Base-by-base conservation (phyloP, 1,140 invertebrate species). In the Charaxes varanes region DNA sequence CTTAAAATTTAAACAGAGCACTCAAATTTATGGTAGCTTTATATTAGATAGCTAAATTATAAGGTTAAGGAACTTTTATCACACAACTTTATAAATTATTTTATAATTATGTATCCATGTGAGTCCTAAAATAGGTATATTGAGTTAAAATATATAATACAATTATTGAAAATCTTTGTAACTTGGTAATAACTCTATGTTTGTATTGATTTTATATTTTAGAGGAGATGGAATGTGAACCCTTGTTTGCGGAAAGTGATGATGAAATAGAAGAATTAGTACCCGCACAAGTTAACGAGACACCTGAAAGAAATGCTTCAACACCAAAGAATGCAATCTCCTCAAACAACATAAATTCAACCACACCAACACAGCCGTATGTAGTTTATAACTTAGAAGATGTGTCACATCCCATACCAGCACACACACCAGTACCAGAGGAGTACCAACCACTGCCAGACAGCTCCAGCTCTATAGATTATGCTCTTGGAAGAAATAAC, bases 171-270 rank as follows among this genome's bases (percentile, higher is more conserved):
- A n/a, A n/a, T n/a, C n/a, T n/a, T n/a, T n/a, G n/a, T n/a, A n/a
- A n/a, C n/a, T n/a, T n/a, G n/a, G n/a, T n/a, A n/a, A n/a, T n/a
- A n/a, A n/a, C n/a, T n/a, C n/a, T n/a, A n/a, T n/a, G n/a, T n/a
- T n/a, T n/a, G n/a, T n/a, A n/a, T 35, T 30, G 14, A 37, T 35
- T 27, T 38, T 53, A 3, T 53, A 27, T 67, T 72, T 44, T 67
- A 84, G 81, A 79, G 41, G 77, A 84, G 48, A 85, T 84, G 80
- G 84, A 85, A 36, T 85, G 81, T 59, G 81, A 84, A 16, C 70
- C 73, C 17, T 47, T 85, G 16, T 85, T 85, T 68, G 84, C 81
- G 18, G 80, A 76, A 35, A 85, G 81, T 53, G 84, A 85, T 53
- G 84, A 85, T 50, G 84, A 85, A 34, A 64, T 85, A 26, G 73